Evolutionary conservation across 2,797 vertebrate genomes (phyloP).

Genomic region (Lates japonicus): DNA sequence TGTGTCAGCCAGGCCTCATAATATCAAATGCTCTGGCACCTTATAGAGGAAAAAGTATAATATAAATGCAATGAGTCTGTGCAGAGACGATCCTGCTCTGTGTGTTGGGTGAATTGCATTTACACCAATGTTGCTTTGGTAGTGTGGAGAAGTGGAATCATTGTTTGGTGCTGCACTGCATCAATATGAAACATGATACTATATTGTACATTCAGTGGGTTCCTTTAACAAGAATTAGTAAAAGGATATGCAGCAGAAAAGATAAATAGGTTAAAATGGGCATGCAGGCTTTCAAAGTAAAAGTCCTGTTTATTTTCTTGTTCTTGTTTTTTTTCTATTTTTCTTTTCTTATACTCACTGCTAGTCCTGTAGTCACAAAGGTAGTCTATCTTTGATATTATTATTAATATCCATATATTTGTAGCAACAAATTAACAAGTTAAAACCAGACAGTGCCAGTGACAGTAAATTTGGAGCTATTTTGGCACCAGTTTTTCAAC

Average conservation of each 20-base stretch:
- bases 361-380: not conserved
- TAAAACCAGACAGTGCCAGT: not conserved
- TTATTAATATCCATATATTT: not conserved
- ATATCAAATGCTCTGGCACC: conserved; percentile 64
- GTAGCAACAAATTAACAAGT: not conserved
- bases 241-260: not conserved
- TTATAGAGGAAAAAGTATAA: conserved; percentile 38
- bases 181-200: conserved; percentile 39
- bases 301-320: not conserved
- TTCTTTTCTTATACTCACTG: not conserved
- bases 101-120: conserved; percentile 50
- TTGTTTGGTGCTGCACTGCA: conserved; percentile 40
- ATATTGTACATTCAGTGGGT: not conserved
- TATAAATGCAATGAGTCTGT: conserved; percentile 59
- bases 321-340: not conserved
- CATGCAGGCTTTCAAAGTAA: not conserved
- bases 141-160: conserved; percentile 36
- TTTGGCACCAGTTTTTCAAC: not conserved
- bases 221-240: conserved; percentile 14
- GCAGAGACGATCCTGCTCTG: conserved; percentile 35
- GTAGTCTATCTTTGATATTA: not conserved
- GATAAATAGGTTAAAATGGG: not conserved
- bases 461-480: not conserved
- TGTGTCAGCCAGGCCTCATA: conserved; percentile 55
- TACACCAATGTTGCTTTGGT: conserved; percentile 44